phyloP scores from a whole-genome alignment of 1,140 invertebrate genomes.

The Laupala kohalensis region DNA sequence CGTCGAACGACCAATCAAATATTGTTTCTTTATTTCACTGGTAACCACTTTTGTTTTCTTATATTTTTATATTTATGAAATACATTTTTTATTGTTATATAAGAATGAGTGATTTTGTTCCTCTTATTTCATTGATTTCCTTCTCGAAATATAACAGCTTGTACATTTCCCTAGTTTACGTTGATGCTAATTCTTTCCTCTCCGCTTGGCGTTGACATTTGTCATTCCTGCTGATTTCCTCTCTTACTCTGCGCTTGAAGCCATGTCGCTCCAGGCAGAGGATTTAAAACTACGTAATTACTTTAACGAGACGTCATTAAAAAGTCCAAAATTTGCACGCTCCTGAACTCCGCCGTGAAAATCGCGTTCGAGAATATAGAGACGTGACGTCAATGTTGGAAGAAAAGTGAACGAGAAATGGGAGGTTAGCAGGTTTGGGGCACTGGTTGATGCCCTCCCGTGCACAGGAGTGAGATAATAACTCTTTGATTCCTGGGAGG shows the following conservation, averaged over 20 bases:
- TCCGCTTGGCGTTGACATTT: background rate
- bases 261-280: background rate
- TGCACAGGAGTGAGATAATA: too few species aligned
- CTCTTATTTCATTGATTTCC: background rate
- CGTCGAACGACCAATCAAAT: too few species aligned
- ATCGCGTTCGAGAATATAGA: too few species aligned
- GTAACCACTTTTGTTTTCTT: too few species aligned
- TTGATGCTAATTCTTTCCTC: background rate
- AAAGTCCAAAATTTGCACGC: background rate
- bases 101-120: background rate
- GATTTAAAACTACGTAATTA: background rate
- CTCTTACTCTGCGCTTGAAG: background rate
- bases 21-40: too few species aligned
- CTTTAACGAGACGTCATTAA: background rate
- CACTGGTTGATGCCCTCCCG: too few species aligned
- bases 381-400: too few species aligned
- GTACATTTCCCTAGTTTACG: background rate
- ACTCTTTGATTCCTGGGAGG: too few species aligned
- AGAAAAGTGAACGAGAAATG: too few species aligned
- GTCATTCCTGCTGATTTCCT: background rate
- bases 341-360: too few species aligned
- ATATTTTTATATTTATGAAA: too few species aligned
- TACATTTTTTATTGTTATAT: background rate
- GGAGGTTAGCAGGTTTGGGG: too few species aligned
- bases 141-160: background rate